Evolutionary conservation across 2,797 vertebrate species (phyloP).

Genomic region (Lates japonicus): DNA sequence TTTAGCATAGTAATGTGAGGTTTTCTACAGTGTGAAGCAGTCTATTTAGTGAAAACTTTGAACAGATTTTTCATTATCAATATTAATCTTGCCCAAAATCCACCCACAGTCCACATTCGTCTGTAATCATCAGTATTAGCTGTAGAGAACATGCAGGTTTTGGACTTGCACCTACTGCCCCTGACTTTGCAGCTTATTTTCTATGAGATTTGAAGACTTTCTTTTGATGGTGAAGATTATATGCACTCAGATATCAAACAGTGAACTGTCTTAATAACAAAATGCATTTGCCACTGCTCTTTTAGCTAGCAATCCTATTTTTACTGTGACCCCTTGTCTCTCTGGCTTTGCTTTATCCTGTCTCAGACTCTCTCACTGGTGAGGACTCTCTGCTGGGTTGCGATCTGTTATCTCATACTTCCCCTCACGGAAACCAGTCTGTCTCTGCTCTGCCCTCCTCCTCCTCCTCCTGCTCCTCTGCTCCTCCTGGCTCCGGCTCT

Average conservation of each 20-base stretch:
- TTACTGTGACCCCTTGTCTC: conserved; percentile 37
- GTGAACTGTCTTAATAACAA: conserved; percentile 45
- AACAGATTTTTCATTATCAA: not conserved
- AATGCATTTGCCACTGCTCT: conserved; percentile 19
- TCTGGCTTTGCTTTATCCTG: conserved; percentile 63
- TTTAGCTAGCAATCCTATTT: conserved; percentile 35
- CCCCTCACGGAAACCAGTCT: conserved; percentile 85
- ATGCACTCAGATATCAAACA: conserved; percentile 1
- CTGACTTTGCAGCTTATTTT: conserved; percentile 1
- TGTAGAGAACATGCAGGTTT: not conserved
- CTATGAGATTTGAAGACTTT: not conserved
- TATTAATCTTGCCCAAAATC: not conserved
- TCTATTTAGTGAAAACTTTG: not conserved
- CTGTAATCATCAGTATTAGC: not conserved
- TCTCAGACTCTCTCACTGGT: conserved; percentile 92
- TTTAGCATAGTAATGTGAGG: not conserved
- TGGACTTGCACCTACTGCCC: not conserved
- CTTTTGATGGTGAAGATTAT: not conserved
- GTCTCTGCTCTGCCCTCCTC: conserved; percentile 90
- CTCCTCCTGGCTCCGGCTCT: conserved; percentile 87
- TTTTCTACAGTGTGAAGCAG: not conserved
- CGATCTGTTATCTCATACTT: conserved; percentile 93
- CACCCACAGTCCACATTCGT: not conserved
- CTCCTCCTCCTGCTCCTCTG: conserved; percentile 87
- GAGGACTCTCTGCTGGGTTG: conserved; percentile 95